phyloP scores from a whole-genome alignment of 1,140 invertebrate species.

The Trachelipus rathkii region DNA sequence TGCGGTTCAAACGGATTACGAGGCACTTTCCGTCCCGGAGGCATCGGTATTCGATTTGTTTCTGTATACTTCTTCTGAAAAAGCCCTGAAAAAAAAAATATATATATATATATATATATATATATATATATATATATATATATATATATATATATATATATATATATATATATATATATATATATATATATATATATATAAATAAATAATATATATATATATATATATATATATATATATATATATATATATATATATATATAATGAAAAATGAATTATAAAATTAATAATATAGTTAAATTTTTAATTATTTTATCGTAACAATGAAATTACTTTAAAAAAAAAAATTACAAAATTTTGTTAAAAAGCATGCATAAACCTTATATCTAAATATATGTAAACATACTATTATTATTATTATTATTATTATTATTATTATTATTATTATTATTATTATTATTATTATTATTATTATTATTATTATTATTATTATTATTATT shows the following conservation, averaged over 20 bases:
- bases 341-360: too few species aligned
- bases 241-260: conserved; percentile 25
- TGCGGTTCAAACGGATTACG: conserved; percentile 91
- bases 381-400: too few species aligned
- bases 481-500: too few species aligned
- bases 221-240: conserved; percentile 19
- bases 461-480: too few species aligned
- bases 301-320: too few species aligned
- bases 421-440: too few species aligned
- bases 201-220: conserved; percentile 2
- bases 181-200: conserved; percentile 10
- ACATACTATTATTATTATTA: too few species aligned
- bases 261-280: neutral
- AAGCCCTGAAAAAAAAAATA: conserved; percentile 58
- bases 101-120: neutral
- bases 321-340: too few species aligned
- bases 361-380: too few species aligned
- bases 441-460: too few species aligned
- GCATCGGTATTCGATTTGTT: conserved; percentile 96
- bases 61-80: conserved; percentile 82
- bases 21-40: conserved; percentile 93
- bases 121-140: neutral
- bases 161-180: conserved; percentile 13
- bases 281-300: too few species aligned
- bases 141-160: conserved; percentile 20